A percentile compares a stretch with the other conserved stretches of the same genome.
phyloP scores from a whole-genome alignment of 1,140 invertebrate genomes.

The Drosophila melanica region DNA sequence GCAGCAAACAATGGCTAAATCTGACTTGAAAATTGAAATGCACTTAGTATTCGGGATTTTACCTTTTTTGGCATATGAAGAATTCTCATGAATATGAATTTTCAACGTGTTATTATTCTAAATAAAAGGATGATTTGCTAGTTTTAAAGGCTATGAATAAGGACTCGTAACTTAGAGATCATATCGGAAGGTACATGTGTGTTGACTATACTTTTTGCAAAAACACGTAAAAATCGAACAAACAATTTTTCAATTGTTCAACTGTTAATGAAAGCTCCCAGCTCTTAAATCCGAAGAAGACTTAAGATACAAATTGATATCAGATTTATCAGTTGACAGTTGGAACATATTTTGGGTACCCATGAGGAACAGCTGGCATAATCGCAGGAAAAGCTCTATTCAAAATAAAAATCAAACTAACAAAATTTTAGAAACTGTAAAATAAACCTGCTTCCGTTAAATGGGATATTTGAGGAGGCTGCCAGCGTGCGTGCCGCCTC shows the following conservation, averaged over 20 bases:
- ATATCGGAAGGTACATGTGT: background rate
- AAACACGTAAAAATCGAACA: background rate
- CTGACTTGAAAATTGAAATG: conserved; percentile 38
- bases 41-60: conserved; percentile 11
- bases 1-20: conserved; percentile 20
- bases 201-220: background rate
- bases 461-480: conserved; percentile 12
- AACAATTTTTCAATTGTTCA: background rate
- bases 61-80: conserved; percentile 12
- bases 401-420: background rate
- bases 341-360: background rate
- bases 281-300: background rate
- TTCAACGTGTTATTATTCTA: conserved; percentile 5
- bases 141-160: background rate
- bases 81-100: conserved; percentile 6
- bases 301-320: background rate
- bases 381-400: conserved; percentile 1
- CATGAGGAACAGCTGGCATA: conserved; percentile 13
- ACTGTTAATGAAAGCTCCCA: background rate
- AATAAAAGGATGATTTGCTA: conserved; percentile 18
- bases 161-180: background rate
- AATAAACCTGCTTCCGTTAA: conserved; percentile 6
- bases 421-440: conserved; percentile 18
- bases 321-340: conserved; percentile 9
- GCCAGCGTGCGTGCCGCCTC: background rate